Base-by-base conservation (phyloP, 2,113 vertebrate species). In the Cephalophus harveyi region DNA sequence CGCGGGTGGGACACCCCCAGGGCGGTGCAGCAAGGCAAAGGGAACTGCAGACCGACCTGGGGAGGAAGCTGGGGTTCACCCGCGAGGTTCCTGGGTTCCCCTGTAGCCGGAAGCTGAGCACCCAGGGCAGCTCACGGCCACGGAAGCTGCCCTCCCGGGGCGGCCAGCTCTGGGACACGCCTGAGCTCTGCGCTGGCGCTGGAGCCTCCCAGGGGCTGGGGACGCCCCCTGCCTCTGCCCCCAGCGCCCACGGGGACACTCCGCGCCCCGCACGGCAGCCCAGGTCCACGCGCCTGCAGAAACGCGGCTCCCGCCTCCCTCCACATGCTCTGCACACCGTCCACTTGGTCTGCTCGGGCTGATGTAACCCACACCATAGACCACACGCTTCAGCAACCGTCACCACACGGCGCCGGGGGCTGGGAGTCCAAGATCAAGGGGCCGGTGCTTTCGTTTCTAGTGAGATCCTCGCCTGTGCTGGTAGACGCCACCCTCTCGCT, bases 231-330 rank as follows among this genome's bases (percentile, higher is more conserved):
- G 48, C 25, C 17, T 7, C 50, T 0, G 0, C 25, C 25, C 9
- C 25, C 25, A 30, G 25, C 0, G 3, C 5, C 50, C 62, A 54
- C 3, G 10, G 25, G 50, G 86, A 52, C 33, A 11, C 87, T 11
- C 3, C 1, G 1, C 1, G 1, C 48, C 62, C 48, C 2, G 0
- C 16, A 6, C 1, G 0, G 28, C 16, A 14, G 50, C 64, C 11
- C 52, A 9, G 87, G 15, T 28, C 52, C 16, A 0, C 50, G 2
- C 0, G 0, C 33, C 15, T 40, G 48, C 25, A 7, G 7, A 30
- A 48, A 54, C 5, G 1, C 1, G 15, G 25, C 48, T 30, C 23
- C 7, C 16, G 21, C n/a, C 87, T 36, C 52, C 87, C 11, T 16
- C 13, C 64, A 5, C 50, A 21, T 3, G 4, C 48, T 19, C 62